A percentile compares a stretch with the other conserved stretches of the same genome.
These are phyloP conservation scores for Drosophila rhopaloa DNA, from an alignment of 1,140 invertebrate genomes.

Conservation along the genomic window DNA sequence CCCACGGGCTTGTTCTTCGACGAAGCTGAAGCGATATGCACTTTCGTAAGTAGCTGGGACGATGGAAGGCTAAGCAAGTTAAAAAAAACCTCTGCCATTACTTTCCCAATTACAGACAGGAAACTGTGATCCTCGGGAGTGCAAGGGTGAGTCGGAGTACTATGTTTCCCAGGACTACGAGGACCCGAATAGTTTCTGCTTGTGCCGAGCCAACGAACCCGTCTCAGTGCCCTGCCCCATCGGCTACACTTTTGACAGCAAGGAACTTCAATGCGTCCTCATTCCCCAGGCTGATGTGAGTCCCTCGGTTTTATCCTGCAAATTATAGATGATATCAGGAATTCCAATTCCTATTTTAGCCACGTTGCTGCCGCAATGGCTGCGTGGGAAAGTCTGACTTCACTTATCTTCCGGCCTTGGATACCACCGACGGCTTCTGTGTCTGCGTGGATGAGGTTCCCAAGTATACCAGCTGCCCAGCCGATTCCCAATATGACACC, in stretches of 20 bases:
- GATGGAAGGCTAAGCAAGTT: too few relatives aligned
- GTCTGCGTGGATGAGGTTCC: slow-evolving; percentile 45
- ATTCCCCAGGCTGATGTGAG: slow-evolving; percentile 50
- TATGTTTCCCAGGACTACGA: slow-evolving; percentile 24
- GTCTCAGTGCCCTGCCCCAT: slow-evolving; percentile 54
- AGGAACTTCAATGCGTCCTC: slow-evolving; percentile 4
- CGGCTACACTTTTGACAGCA: slow-evolving; percentile 52
- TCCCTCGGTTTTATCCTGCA: not conserved
- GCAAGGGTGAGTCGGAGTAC: slow-evolving; percentile 29
- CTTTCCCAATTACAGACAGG: slow-evolving; percentile 23
- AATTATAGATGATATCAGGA: too few relatives aligned
- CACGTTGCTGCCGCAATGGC: slow-evolving; percentile 45
- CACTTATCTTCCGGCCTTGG: slow-evolving; percentile 36
- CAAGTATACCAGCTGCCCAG: slow-evolving; percentile 4
- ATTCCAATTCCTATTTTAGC: slow-evolving; percentile 23
- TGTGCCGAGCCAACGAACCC: slow-evolving; percentile 53
- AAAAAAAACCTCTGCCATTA: too few relatives aligned
- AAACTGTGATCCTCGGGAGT: slow-evolving; percentile 57
- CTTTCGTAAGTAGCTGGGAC: slow-evolving; percentile 43
- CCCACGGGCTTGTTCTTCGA: slow-evolving; percentile 35
- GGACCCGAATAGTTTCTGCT: slow-evolving; percentile 56
- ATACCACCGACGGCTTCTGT: slow-evolving; percentile 54
- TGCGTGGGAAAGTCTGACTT: slow-evolving; percentile 44
- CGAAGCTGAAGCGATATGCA: not conserved
- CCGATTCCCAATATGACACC: slow-evolving; percentile 3